Evolutionary conservation across 2,888 invertebrate species (phyloP), one percentile per base, ranked within the genome.

Genomic region (Ophion ventricosus): DNA sequence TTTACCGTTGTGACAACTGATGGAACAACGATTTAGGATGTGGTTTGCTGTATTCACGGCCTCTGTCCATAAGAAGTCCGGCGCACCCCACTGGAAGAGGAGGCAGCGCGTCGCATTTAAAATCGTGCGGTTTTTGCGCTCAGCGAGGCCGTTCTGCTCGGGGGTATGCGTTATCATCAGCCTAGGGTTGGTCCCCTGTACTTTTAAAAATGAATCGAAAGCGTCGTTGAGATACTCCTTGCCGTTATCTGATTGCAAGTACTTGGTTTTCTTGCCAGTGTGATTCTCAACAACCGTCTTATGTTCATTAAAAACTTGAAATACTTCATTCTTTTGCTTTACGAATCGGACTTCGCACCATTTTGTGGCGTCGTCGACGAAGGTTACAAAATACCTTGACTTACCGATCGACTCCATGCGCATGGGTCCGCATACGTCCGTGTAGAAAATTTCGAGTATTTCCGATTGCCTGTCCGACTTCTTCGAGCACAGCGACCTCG

Each of bases 161-260:
- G 35, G 35, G 3, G 64, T 63, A 29, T 29, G 29, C 2, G 29
- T 0, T 5, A 63, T 29, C n/a, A 29, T 63, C 1, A 63, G n/a
- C 63, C 29, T 29, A 2, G 8, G 2, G 10, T 63, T 11, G n/a
- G 29, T 63, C 1, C 63, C 63, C 0, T 63, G 26, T 1, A 14
- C 29, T n/a, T 4, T 29, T 26, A 64, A 35, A 64, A 29, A 64
- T 17, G 14, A 14, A 17, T 64, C 35, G 14, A 35, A 29, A 2
- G 10, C 29, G 0, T 14, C 29, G 26, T 26, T 29, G 3, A 5
- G 11, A 35, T 64, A 64, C n/a, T 64, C 64, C 7, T 35, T 1
- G 14, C 64, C 64, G 14, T 64, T 64, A 35, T 64, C 64, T 5
- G 29, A 64, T 17, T n/a, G 64, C 11, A 64, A 64, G 35, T 20